A percentile compares a stretch with the other conserved stretches of the same genome.
Conservation (phyloP, 1,140 invertebrate genomes). For the Triops cancriformis region DNA sequence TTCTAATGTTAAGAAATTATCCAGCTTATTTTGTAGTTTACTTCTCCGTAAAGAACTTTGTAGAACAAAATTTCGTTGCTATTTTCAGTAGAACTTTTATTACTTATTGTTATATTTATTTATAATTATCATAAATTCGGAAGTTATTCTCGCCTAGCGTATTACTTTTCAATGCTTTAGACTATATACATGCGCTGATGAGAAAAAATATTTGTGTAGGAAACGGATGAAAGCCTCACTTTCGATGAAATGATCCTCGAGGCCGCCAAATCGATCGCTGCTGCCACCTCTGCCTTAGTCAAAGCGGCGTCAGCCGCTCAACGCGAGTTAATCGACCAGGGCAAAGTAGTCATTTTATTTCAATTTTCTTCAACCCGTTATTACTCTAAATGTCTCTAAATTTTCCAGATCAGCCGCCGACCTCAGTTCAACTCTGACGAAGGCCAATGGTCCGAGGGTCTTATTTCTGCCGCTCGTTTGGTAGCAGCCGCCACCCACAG, state of each 20-base stretch:
- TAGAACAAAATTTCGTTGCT: too few species aligned
- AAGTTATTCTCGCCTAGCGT: too few species aligned
- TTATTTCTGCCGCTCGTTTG: conserved; percentile 88
- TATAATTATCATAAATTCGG: too few species aligned
- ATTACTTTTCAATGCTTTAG: too few species aligned
- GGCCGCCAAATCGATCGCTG: conserved; percentile 94
- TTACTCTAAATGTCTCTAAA: not conserved
- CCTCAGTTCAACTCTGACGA: conserved; percentile 80
- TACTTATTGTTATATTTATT: too few species aligned
- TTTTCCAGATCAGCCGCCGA: conserved; percentile 58
- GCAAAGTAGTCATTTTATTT: conserved; percentile 41
- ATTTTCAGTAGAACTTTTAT: too few species aligned
- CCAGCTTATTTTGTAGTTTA: too few species aligned
- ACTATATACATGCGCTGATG: too few species aligned
- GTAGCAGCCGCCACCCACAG: conserved; percentile 96
- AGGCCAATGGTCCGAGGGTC: conserved; percentile 96
- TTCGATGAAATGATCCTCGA: conserved; percentile 99
- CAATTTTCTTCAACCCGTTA: not conserved
- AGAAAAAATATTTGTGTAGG: conserved; percentile 46
- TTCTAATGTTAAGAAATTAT: too few species aligned
- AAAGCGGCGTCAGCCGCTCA: conserved; percentile 94
- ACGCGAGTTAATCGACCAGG: conserved; percentile 78
- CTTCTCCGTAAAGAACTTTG: too few species aligned
- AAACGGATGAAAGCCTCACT: conserved; percentile 85
- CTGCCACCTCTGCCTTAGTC: conserved; percentile 90